Evolutionary conservation across 2,113 vertebrate genomes (phyloP).

Genomic region (Pycnonotus jocosus): DNA sequence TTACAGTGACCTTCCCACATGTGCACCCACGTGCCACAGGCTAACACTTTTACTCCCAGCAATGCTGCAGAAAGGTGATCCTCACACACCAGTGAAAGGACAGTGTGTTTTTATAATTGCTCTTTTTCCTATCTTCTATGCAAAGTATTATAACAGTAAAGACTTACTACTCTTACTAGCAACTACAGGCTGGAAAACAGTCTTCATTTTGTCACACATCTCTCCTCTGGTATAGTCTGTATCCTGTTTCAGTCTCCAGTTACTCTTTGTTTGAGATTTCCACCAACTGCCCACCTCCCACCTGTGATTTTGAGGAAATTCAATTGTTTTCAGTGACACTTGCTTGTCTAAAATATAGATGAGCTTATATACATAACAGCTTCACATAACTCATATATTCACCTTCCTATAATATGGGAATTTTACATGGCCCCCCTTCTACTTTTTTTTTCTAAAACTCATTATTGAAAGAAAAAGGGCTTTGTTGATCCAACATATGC

Average conservation of each 20-base stretch:
- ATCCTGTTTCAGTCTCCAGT: background rate
- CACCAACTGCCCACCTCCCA: rapidly evolving
- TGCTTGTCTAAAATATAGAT: background rate
- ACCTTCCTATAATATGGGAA: background rate
- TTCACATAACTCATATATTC: background rate
- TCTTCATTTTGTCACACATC: background rate
- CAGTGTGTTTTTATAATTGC: background rate
- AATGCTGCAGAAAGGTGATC: background rate
- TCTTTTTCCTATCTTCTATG: background rate
- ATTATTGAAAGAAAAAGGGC: background rate
- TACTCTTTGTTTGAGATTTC: background rate
- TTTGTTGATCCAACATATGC: background rate
- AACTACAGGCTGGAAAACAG: background rate
- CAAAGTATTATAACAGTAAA: background rate
- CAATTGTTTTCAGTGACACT: background rate
- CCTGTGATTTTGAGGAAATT: background rate
- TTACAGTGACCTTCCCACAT: background rate
- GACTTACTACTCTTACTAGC: background rate
- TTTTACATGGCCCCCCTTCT: background rate
- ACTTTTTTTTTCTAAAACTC: background rate
- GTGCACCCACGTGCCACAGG: background rate
- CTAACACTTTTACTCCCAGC: background rate
- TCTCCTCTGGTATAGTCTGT: background rate
- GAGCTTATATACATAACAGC: background rate
- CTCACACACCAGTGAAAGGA: background rate